A percentile compares a stretch with the other conserved stretches of the same genome.
Conservation (phyloP, 1,140 invertebrate species). For the Orchesella cincta region DNA sequence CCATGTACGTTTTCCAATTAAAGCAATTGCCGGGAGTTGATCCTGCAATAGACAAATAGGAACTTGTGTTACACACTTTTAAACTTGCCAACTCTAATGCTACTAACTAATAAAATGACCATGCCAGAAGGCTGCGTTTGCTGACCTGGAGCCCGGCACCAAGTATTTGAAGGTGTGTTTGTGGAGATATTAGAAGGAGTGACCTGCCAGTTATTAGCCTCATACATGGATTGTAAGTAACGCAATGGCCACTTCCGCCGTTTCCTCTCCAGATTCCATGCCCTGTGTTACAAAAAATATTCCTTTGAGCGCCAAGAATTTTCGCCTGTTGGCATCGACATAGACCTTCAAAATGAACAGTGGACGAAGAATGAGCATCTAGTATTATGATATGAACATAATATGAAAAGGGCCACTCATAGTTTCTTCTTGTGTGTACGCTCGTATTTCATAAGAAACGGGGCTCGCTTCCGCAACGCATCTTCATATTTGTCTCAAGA, state of each 20-base stretch:
- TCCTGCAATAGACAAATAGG: too few species aligned
- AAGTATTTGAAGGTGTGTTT: conserved; percentile 66
- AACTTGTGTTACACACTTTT: too few species aligned
- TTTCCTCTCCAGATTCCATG: conserved; percentile 62
- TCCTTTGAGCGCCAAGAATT: conserved; percentile 67
- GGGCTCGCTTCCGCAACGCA: conserved; percentile 32
- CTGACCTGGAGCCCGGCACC: conserved; percentile 62
- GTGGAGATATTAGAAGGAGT: conserved; percentile 62
- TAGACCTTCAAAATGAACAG: conserved; percentile 56
- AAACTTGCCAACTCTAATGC: too few species aligned
- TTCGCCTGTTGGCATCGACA: conserved; percentile 65
- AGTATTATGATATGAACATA: neutral
- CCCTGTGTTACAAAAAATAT: conserved; percentile 68
- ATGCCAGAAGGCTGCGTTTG: neutral
- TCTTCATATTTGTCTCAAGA: conserved; percentile 33
- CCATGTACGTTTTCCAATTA: conserved; percentile 60
- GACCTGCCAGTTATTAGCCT: conserved; percentile 59
- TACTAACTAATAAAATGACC: too few species aligned
- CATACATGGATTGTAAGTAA: conserved; percentile 30
- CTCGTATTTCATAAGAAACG: conserved; percentile 37
- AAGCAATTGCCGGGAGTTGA: conserved; percentile 50
- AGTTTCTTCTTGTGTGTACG: neutral
- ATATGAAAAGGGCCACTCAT: neutral
- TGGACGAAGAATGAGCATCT: neutral
- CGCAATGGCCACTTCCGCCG: conserved; percentile 12